phyloP scores from a whole-genome alignment of 2,113 vertebrate species.

The Neomonachus schauinslandi region DNA sequence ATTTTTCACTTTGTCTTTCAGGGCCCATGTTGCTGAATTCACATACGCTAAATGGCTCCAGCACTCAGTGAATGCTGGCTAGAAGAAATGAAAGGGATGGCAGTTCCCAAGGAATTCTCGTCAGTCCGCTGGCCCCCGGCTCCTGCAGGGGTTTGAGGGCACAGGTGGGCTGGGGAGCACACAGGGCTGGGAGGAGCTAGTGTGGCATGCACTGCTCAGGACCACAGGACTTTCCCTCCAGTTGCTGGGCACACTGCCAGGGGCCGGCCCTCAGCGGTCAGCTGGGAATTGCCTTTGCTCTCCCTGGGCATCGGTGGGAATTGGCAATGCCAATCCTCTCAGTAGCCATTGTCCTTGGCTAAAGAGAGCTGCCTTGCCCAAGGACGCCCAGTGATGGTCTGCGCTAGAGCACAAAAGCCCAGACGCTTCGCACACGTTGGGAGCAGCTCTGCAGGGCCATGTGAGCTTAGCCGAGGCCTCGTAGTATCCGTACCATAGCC shows the following conservation, averaged over 20 bases:
- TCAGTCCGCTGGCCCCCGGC: neutral
- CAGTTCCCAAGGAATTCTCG: neutral
- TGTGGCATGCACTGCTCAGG: neutral
- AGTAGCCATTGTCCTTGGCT: neutral
- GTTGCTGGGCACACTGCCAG: neutral
- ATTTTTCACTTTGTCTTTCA: neutral
- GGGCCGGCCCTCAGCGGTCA: neutral
- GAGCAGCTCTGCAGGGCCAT: neutral
- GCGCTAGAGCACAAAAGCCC: neutral
- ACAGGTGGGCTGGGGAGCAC: neutral
- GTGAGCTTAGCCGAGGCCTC: neutral
- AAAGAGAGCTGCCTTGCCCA: neutral
- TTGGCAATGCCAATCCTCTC: neutral
- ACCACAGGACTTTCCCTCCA: fast-evolving
- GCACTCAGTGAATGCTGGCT: neutral
- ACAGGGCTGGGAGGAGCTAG: neutral
- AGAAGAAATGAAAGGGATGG: neutral
- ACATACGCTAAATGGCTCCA: neutral
- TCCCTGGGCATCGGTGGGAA: neutral
- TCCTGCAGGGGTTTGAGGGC: neutral
- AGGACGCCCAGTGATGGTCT: neutral
- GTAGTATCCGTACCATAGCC: neutral
- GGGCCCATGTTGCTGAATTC: neutral
- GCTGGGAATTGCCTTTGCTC: neutral
- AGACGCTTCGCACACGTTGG: neutral